Base-by-base conservation (phyloP, 2,797 vertebrate genomes). In the Pristis pectinata region DNA sequence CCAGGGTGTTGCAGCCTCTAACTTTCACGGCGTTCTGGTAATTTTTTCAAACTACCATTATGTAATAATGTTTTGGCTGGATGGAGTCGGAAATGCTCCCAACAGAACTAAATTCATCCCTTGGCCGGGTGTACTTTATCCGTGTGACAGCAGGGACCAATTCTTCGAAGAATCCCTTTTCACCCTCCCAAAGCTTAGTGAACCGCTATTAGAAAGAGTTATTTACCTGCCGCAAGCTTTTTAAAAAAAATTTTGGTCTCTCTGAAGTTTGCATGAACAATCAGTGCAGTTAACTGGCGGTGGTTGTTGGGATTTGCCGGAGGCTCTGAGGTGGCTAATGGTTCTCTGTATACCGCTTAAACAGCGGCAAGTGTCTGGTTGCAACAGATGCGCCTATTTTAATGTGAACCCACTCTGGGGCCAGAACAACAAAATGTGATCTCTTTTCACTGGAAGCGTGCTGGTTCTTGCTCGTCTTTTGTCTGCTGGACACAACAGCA, bases 301-400 rank as follows among this genome's bases (percentile, higher is more conserved):
- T 70, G 91, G 9, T 74, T 70, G 64, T 93, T 49, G 91, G 70
- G 92, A 76, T 94, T 74, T 53, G 92, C 92, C 92, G 5, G 41
- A 74, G 92, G 92, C 92, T 30, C 24, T 76, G 92, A 72, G 15
- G 70, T 94, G 92, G 72, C 67, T 76, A 76, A 94, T 53, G 15
- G 44, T 4, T 53, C 61, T 72, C 70, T 94, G 44, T 72, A 30
- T 53, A 34, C 92, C 72, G 41, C 27, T 94, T 72, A 56, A 94
- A 76, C 92, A 76, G 92, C 72, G 70, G 44, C 70, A 17, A 94
- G 70, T 30, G 67, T 94, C 44, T 19, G 92, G 67, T 94, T 94
- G 70, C 92, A 72, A 94, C 92, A 94, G 92, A 94, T 94, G 70
- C 70, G 24, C 92, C 92, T 13, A 94, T 53, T 94, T 76, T 53